Evolutionary conservation across 2,888 invertebrate genomes (phyloP).

Genomic region (Ophioninae sp.): DNA sequence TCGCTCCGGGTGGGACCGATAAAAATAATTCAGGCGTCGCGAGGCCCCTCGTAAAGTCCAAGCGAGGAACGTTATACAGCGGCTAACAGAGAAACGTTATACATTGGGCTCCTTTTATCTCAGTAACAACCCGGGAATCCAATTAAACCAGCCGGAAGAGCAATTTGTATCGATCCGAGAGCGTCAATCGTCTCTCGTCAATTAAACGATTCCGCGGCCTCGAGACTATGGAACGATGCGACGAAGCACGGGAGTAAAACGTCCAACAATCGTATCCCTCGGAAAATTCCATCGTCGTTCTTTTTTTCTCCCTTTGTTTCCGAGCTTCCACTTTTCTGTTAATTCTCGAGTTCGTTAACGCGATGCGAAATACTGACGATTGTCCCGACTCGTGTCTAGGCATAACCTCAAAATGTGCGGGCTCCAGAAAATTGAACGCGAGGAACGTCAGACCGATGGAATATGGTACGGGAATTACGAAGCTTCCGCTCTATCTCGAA

Average conservation of each 20-base stretch:
- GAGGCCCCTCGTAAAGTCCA: not conserved
- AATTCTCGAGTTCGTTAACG: not conserved
- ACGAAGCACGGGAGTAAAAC: constrained; percentile 18
- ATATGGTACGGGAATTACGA: too few relatives aligned
- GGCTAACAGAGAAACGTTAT: not conserved
- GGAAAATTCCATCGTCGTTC: not conserved
- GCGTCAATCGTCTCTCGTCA: constrained; percentile 47
- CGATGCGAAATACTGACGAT: not conserved
- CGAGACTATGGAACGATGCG: constrained; percentile 16
- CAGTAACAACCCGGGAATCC: constrained; percentile 40
- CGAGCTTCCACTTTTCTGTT: too few relatives aligned
- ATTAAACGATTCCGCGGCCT: constrained; percentile 38
- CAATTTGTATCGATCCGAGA: constrained; percentile 56
- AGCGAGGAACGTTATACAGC: not conserved
- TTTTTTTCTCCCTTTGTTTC: not conserved
- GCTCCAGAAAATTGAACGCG: not conserved
- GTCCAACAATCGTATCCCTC: not conserved
- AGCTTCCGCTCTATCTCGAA: not conserved
- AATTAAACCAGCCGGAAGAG: constrained; percentile 54
- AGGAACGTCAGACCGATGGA: too few relatives aligned
- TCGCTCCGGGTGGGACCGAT: not conserved
- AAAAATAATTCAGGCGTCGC: not conserved
- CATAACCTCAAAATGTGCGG: not conserved
- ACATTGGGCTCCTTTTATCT: not conserved
- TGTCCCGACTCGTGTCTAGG: too few relatives aligned